These are phyloP conservation scores for Lasioglossum figueresi DNA, from an alignment of 2,888 invertebrate species.

Conservation along the genomic window DNA sequence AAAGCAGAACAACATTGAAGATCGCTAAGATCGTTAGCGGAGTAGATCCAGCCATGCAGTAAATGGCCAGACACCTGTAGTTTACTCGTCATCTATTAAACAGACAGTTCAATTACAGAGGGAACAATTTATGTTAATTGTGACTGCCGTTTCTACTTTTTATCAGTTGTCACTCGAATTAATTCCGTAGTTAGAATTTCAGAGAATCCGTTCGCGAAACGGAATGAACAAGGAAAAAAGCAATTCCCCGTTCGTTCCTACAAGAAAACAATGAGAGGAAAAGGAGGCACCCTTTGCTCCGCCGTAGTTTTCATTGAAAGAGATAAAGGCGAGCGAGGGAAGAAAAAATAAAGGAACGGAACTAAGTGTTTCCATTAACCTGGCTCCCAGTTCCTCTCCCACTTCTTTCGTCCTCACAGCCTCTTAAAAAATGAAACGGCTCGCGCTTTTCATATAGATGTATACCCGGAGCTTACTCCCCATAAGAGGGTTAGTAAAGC, in stretches of 20 bases:
- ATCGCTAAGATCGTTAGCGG: background rate
- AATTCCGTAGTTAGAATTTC: background rate
- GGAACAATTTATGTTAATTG: background rate
- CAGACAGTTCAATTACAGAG: background rate
- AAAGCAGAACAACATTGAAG: background rate
- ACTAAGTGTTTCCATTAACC: conserved; percentile 66
- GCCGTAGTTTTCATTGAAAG: conserved; percentile 43
- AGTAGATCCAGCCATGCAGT: too few species aligned
- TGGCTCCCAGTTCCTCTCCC: conserved; percentile 27
- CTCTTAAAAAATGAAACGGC: conserved; percentile 59
- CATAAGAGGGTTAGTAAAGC: conserved; percentile 55
- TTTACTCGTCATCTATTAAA: background rate
- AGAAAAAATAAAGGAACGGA: conserved; percentile 31
- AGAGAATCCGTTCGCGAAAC: background rate
- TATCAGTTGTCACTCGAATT: background rate
- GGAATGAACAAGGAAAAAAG: conserved; percentile 21
- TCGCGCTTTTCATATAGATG: conserved; percentile 51
- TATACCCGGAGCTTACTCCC: conserved; percentile 35
- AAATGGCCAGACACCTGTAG: background rate
- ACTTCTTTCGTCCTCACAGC: conserved; percentile 20
- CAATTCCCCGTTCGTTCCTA: conserved; percentile 6
- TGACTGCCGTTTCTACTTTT: background rate
- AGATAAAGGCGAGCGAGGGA: conserved; percentile 27
- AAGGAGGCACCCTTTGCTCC: conserved; percentile 12
- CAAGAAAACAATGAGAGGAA: conserved; percentile 14